Base-by-base conservation (phyloP, 2,888 invertebrate species). In the Julus scandinavius region DNA sequence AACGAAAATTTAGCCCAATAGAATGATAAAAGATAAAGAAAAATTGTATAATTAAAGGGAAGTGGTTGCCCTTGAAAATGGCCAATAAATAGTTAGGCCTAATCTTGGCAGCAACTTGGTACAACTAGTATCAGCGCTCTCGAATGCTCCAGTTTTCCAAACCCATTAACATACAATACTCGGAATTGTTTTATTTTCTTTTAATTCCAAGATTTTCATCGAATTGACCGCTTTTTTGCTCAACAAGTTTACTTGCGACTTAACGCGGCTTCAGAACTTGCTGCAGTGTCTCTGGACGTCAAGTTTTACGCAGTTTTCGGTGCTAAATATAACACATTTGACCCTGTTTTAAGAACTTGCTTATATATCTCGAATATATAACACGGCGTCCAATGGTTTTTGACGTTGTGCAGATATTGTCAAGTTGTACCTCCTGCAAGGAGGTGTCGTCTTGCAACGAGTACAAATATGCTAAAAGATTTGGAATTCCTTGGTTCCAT, bases 61-160 rank as follows among this genome's bases (percentile, higher is more conserved):
- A 72, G 72, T 72, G 72, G 72, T 72, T 72, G 72, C 29, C 72
- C 72, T 72, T 72, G 72, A 72, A 72, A 29, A 72, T 72, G 29
- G 72, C n/a, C 72, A 72, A n/a, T n/a, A 20, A n/a, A n/a, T 63
- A 5, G 17, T n/a, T 63, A 63, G 63, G 63, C n/a, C 72, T 29
- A 72, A 72, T 29, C 7, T 29, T 45, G 5, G 72, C 72, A 72
- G 72, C 72, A 72, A 45, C 45, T 45, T 13, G 20, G 15, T 20
- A 29, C 9, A 54, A 0, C 63, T 29, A 72, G 63, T 29, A 72
- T 29, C 72, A 72, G 29, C 13, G 72, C 29, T 72, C 29, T 20
- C 72, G 11, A 72, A 72, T 72, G 72, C 72, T 29, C 72, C 72
- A 72, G 29, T 72, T 72, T 72, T 72, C n/a, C 29, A 29, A 29